Evolutionary conservation across 2,888 invertebrate species (phyloP), one percentile per base, ranked within the genome.

Genomic region (Pyrochroa serraticornis): DNA sequence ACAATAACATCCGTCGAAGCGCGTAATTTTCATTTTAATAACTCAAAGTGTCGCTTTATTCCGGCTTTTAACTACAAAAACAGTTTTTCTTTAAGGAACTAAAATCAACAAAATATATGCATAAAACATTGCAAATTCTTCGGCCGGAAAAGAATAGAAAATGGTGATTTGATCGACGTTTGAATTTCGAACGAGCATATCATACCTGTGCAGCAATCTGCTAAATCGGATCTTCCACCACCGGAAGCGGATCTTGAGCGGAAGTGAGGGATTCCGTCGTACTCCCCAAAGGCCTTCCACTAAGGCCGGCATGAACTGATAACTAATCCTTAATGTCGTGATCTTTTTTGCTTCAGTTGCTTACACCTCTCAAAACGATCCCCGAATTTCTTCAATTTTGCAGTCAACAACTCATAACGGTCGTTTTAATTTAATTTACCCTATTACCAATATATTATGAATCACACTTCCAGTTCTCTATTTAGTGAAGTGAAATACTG

Each of bases 261-360:
- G 47, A 48, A 58, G 38, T 34, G 37, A 52, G 45, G 42, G 42
- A 51, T 51, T 51, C 43, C 12, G 22, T 45, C 37, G 47, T 13
- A 41, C 43, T 45, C 49, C 49, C 53, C 39, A 43, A 52, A 58
- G 52, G 52, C 47, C 38, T 52, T 48, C 47, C 34, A 52, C 47
- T 43, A 46, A 58, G 44, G 45, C 36, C 13, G 30, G 45, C 35
- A 45, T 37, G 47, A 49, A 44, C 50, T 46, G 38, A 38, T 44
- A 46, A 22, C 34, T 58, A 52, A 58, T 52, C 51, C 47, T 58
- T 47, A 47, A 58, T 52, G 47, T 45, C 33, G 37, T 34, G 12
- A n/a, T 38, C 9, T 14, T 43, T 38, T 42, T 55, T 33, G 36
- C 37, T 39, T 30, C 3, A 36, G 47, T 12, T 41, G 43, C 39